Percentiles rank a stretch among this genome's conserved stretches.
Evolutionary conservation across 1,140 invertebrate genomes (phyloP).

Genomic region (Euglossa dilemma): DNA sequence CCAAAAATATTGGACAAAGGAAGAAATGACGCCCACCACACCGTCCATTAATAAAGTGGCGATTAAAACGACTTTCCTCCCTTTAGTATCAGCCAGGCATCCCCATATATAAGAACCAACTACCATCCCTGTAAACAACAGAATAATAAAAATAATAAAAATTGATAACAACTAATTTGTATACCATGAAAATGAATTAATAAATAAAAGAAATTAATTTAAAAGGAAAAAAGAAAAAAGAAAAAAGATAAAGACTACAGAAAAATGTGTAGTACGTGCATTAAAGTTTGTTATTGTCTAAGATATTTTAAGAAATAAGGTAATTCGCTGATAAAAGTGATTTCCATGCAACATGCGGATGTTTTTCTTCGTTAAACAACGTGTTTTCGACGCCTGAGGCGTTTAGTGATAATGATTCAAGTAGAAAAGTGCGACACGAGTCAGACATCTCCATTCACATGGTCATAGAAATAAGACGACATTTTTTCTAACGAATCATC

Average conservation of each 20-base stretch:
- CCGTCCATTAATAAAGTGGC: slow-evolving; percentile 90
- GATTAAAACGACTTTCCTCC: slow-evolving; percentile 89
- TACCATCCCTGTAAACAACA: slow-evolving; percentile 88
- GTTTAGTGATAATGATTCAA: not conserved
- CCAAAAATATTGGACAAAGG: slow-evolving; percentile 89
- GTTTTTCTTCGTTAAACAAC: not conserved
- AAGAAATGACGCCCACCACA: slow-evolving; percentile 88
- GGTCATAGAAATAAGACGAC: not conserved
- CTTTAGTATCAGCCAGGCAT: slow-evolving; percentile 91
- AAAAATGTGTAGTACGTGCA: too few relatives aligned
- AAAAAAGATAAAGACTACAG: too few relatives aligned
- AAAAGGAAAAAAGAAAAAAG: too few relatives aligned
- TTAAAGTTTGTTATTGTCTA: too few relatives aligned
- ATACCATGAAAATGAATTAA: too few relatives aligned
- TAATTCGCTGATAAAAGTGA: not conserved
- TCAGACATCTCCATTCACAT: not conserved
- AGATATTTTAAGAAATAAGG: not conserved
- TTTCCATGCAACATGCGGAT: not conserved
- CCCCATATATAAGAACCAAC: slow-evolving; percentile 95
- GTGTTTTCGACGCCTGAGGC: not conserved
- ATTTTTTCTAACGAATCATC: not conserved
- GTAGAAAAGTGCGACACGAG: not conserved
- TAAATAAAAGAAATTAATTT: too few relatives aligned
- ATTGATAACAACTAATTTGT: too few relatives aligned
- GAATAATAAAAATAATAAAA: not conserved